phyloP scores from a whole-genome alignment of 2,797 vertebrate species.

The Setipinna tenuifilis region DNA sequence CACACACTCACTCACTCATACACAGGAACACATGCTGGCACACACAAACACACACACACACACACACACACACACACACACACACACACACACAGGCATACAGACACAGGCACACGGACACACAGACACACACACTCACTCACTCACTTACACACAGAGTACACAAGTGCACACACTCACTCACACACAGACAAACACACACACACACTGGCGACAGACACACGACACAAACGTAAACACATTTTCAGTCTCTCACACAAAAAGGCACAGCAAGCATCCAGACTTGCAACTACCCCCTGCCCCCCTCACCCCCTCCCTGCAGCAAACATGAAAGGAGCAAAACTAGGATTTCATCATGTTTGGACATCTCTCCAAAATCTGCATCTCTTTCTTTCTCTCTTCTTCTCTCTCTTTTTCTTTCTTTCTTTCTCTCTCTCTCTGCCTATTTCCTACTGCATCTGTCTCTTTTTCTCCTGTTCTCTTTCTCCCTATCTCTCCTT shows the following conservation, averaged over 20 bases:
- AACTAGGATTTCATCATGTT: slow-evolving; percentile 10
- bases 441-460: background rate
- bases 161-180: background rate
- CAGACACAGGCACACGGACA: slow-evolving; percentile 10
- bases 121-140: background rate
- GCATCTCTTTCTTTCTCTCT: background rate
- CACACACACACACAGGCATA: background rate
- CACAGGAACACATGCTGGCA: background rate
- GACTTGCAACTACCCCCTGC: too few relatives aligned
- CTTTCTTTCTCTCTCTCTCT: background rate
- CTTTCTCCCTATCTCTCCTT: background rate
- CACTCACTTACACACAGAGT: background rate
- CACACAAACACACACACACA: background rate
- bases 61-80: background rate
- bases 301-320: too few relatives aligned
- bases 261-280: too few relatives aligned
- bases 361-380: background rate
- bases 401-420: too few relatives aligned
- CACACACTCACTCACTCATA: background rate
- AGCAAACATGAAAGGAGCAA: background rate
- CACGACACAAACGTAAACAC: too few relatives aligned
- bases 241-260: too few relatives aligned
- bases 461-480: background rate
- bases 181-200: background rate
- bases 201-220: background rate